Conservation (phyloP, 2,888 invertebrate genomes). For the Loripinus fragilis region DNA sequence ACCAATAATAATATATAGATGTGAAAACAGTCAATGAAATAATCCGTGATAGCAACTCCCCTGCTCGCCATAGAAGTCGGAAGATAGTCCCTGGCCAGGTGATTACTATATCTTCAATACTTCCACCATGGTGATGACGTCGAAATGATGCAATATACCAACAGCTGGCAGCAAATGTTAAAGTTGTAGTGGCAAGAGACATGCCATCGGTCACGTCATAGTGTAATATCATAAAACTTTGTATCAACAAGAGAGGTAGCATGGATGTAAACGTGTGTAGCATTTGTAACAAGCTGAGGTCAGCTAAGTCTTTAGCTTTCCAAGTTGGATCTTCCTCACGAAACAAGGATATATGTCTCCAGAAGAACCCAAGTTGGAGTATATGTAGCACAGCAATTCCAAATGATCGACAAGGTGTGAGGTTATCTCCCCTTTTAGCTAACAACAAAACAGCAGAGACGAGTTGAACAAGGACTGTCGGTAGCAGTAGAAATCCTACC, state of each 20-base stretch:
- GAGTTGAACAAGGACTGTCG: conserved; percentile 88
- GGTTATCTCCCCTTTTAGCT: conserved; percentile 61
- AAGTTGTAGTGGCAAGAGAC: conserved; percentile 88
- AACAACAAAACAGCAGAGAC: conserved; percentile 84
- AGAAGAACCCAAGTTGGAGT: conserved; percentile 84
- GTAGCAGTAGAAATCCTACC: conserved; percentile 89
- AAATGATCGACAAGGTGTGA: conserved; percentile 80
- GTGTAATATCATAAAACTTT: conserved; percentile 88
- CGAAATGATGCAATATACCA: conserved; percentile 96
- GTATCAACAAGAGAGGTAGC: conserved; percentile 93
- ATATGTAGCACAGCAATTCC: conserved; percentile 86
- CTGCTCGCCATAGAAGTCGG: conserved; percentile 91
- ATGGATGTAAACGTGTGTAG: conserved; percentile 95
- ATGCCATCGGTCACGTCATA: conserved; percentile 83
- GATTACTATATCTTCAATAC: conserved; percentile 85
- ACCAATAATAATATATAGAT: conserved; percentile 90
- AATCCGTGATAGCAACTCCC: conserved; percentile 91
- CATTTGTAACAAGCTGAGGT: conserved; percentile 90
- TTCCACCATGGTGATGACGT: conserved; percentile 84
- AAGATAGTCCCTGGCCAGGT: conserved; percentile 93
- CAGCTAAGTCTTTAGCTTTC: conserved; percentile 91
- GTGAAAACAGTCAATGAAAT: conserved; percentile 94
- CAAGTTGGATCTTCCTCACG: conserved; percentile 92
- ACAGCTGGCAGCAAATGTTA: conserved; percentile 93
- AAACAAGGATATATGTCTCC: conserved; percentile 91